Conservation (phyloP, 2,113 vertebrate species). For the Edolisoma coerulescens region DNA sequence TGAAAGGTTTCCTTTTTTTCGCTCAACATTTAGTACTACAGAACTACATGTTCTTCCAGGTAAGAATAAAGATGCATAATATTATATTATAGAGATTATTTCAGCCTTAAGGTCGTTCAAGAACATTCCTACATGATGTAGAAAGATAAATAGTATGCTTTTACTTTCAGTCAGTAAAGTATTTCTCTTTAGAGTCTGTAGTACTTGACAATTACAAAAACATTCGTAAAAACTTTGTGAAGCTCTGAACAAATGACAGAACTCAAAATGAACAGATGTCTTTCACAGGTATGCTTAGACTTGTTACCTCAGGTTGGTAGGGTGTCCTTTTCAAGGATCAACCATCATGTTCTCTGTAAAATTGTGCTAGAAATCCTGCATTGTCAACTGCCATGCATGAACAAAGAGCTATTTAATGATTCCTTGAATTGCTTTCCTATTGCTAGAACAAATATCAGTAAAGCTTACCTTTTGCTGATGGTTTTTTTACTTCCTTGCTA, state of each 20-base stretch:
- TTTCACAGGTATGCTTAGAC: background rate
- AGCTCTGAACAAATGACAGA: background rate
- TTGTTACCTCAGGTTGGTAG: background rate
- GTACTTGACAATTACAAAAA: background rate
- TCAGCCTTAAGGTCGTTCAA: background rate
- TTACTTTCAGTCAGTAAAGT: background rate
- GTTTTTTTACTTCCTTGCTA: background rate
- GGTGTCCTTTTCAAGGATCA: background rate
- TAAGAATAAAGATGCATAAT: background rate
- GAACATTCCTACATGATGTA: background rate
- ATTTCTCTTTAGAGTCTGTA: background rate
- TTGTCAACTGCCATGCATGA: accelerated
- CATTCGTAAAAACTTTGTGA: background rate
- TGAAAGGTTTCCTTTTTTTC: background rate
- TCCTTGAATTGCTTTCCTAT: background rate
- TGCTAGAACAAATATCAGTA: background rate
- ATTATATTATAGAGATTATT: background rate
- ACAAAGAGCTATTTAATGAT: background rate
- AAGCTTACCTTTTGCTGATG: background rate
- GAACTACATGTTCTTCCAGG: background rate
- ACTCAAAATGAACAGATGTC: background rate
- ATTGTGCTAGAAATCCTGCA: background rate
- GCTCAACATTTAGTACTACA: background rate
- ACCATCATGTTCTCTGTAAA: background rate
- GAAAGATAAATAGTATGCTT: background rate